These are phyloP conservation scores for Tragelaphus strepsiceros DNA, from an alignment of 2,113 vertebrate genomes.

Conservation along the genomic window DNA sequence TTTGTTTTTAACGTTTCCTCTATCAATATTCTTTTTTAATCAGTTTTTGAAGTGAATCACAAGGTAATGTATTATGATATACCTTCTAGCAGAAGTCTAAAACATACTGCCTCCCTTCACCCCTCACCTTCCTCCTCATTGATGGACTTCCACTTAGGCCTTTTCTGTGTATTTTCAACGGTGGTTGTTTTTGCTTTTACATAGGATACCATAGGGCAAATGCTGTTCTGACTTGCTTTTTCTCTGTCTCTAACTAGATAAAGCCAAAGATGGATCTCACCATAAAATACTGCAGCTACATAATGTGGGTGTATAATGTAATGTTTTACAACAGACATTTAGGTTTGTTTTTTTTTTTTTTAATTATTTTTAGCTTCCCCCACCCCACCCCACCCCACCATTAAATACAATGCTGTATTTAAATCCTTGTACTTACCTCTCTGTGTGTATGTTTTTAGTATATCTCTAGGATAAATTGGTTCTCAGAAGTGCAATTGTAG, in stretches of 20 bases:
- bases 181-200: not conserved
- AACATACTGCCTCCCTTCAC: not conserved
- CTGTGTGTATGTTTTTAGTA: not conserved
- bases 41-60: not conserved
- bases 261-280: not conserved
- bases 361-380: not conserved
- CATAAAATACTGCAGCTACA: not conserved
- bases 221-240: not conserved
- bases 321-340: not conserved
- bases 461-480: not conserved
- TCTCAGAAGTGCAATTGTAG: not conserved
- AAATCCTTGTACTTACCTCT: not conserved
- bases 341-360: not conserved
- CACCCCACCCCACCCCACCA: fast-evolving
- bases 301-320: not conserved
- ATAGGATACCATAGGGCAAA: not conserved
- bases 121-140: not conserved
- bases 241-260: not conserved
- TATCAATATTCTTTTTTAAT: not conserved
- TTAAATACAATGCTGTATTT: not conserved
- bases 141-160: not conserved
- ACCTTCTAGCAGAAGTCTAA: not conserved
- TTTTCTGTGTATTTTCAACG: not conserved
- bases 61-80: not conserved
- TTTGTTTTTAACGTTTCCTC: not conserved